phyloP scores from a whole-genome alignment of 2,113 vertebrate species.

The Catharus minimus region DNA sequence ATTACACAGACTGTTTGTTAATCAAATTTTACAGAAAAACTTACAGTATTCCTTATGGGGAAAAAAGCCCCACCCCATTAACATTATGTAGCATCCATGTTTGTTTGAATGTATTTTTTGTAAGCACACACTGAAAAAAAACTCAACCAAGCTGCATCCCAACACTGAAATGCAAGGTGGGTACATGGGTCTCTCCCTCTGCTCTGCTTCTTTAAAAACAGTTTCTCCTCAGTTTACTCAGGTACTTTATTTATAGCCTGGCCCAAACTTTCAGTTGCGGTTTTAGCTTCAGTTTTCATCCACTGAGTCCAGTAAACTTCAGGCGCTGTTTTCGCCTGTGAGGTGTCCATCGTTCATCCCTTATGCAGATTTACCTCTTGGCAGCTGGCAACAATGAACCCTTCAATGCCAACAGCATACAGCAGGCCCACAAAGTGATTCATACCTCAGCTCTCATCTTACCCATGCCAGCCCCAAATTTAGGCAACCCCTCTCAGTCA shows the following conservation, averaged over 20 bases:
- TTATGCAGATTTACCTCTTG: not conserved
- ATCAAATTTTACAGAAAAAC: not conserved
- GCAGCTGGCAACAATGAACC: not conserved
- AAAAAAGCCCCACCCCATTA: fast-evolving
- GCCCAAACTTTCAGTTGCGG: not conserved
- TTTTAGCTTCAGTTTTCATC: not conserved
- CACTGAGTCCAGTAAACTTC: not conserved
- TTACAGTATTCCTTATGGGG: not conserved
- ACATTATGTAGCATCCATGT: not conserved
- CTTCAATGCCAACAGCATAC: not conserved
- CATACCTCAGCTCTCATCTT: not conserved
- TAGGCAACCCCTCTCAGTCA: not conserved
- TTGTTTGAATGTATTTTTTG: not conserved
- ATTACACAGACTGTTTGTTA: not conserved
- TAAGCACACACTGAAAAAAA: not conserved
- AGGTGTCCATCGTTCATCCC: not conserved
- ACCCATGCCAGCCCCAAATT: not conserved
- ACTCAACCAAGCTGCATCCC: not conserved
- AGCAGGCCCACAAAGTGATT: not conserved
- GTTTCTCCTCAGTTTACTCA: not conserved
- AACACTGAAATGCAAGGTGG: not conserved
- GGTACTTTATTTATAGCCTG: not conserved
- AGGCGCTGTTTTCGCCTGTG: not conserved
- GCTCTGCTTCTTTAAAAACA: not conserved
- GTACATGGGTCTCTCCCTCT: not conserved